These are phyloP conservation scores for Karalla daura DNA, from an alignment of 2,797 vertebrate species.

Conservation along the genomic window DNA sequence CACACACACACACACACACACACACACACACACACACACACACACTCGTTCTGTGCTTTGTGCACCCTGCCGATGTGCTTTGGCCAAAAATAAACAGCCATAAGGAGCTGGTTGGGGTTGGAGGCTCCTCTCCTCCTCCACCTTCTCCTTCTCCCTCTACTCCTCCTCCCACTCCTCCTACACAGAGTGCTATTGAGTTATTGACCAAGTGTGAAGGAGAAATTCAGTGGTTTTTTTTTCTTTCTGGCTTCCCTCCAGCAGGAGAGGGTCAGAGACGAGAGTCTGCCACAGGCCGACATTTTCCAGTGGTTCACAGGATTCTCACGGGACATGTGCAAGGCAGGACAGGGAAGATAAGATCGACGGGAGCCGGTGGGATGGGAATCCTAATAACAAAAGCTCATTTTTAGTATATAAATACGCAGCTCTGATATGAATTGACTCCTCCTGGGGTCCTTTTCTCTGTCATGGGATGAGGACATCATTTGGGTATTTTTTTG, in stretches of 20 bases:
- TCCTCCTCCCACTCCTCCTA: too few relatives aligned
- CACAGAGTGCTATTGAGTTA: constrained; percentile 13
- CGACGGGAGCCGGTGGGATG: too few relatives aligned
- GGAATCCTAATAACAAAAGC: too few relatives aligned
- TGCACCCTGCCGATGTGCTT: constrained; percentile 28
- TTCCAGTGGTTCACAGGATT: too few relatives aligned
- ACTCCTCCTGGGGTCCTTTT: too few relatives aligned
- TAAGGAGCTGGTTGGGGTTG: constrained; percentile 8
- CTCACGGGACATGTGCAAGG: too few relatives aligned
- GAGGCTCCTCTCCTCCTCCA: constrained; percentile 13
- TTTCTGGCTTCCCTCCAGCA: background rate
- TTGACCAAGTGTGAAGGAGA: constrained; percentile 10
- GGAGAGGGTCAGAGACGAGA: constrained; percentile 1
- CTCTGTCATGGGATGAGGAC: too few relatives aligned
- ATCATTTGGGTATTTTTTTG: too few relatives aligned
- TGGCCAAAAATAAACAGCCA: constrained; percentile 11
- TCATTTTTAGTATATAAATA: too few relatives aligned
- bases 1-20: constrained; percentile 6
- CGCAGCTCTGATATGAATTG: too few relatives aligned
- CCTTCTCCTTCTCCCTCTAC: too few relatives aligned
- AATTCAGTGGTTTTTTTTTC: constrained; percentile 5
- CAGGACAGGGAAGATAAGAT: too few relatives aligned
- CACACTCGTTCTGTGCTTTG: constrained; percentile 18
- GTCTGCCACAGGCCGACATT: background rate
- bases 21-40: constrained; percentile 37